Conservation (phyloP, 2,888 invertebrate genomes). For the Drosophila rellima region DNA sequence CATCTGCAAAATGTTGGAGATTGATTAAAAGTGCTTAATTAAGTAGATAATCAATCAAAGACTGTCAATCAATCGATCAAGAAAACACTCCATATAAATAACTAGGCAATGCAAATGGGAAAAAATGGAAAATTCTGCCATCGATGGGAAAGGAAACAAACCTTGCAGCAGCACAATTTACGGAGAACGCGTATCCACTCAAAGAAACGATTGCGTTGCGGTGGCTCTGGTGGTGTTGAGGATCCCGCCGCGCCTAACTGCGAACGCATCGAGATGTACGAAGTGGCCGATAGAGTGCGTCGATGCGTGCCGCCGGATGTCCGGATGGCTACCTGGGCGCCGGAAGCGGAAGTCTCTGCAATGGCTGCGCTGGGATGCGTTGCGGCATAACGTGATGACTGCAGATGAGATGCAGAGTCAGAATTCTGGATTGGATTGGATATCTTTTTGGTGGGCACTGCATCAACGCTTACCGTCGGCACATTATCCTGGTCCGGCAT, state of each 20-base stretch:
- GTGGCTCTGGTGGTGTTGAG: conserved; percentile 67
- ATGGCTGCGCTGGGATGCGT: conserved; percentile 70
- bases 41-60: not conserved
- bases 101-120: conserved; percentile 7
- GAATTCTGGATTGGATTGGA: conserved; percentile 6
- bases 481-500: conserved; percentile 77
- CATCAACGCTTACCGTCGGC: conserved; percentile 68
- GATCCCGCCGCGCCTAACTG: conserved; percentile 43
- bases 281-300: conserved; percentile 77
- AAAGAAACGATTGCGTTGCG: conserved; percentile 71
- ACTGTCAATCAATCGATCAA: conserved; percentile 20
- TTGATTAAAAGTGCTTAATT: not conserved
- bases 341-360: conserved; percentile 59
- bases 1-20: not conserved
- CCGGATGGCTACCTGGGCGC: conserved; percentile 20
- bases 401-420: conserved; percentile 40
- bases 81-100: too few species aligned
- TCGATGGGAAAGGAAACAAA: conserved; percentile 39
- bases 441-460: not conserved
- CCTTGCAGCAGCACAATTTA: conserved; percentile 75
- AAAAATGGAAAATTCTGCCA: not conserved
- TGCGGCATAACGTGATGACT: conserved; percentile 68
- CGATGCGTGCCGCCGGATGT: conserved; percentile 60
- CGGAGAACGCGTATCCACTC: conserved; percentile 71
- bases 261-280: conserved; percentile 78